Evolutionary conservation across 53 echinoderm and acorn worm species (phyloP), one percentile per base, ranked within the genome.

Genomic region (Temnopleurus reevesii): DNA sequence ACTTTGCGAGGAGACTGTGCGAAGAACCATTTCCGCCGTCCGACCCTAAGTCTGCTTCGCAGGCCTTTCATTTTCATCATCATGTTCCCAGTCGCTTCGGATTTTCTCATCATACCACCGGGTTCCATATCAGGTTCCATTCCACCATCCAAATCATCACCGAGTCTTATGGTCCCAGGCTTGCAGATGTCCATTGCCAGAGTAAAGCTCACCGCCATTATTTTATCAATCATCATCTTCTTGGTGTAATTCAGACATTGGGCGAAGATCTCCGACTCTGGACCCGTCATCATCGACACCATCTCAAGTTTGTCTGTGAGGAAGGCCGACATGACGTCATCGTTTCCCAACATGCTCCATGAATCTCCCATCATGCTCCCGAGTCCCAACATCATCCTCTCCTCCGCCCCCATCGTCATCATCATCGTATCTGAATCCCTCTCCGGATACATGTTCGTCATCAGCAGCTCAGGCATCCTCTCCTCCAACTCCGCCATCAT

Each of bases 281-380:
- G 2, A 4, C 47, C 80, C 53, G 28, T 53, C 9, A 12, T 29
- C 45, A 15, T 18, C 45, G 17, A n/a, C 41, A 58, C 34, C 77
- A 28, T 28, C 43, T 81, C 90, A 5, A 12, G 44, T 58, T 2
- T 44, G 5, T 81, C 81, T 13, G 46, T 90, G 12, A 76, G 21
- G 76, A 76, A 76, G 27, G 33, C 12, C 10, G 71, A 76, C 54
- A 53, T 55, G 1, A 36, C 26, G 76, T 89, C 89, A 34, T 51
- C 76, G n/a, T 76, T 34, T 13, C 55, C 76, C 47, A 53, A 23
- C 51, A 54, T 53, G 10, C 76, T 76, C 89, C 35, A 36, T 18
- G 30, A 8, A 53, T 71, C 54, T 9, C 76, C 89, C 21, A 76
- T 71, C 89, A 76, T 54, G 53, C 76, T 76, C 23, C 76, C 89